Evolutionary conservation across 1,140 invertebrate species (phyloP).

Genomic region (Thaumetopoea pityocampa): DNA sequence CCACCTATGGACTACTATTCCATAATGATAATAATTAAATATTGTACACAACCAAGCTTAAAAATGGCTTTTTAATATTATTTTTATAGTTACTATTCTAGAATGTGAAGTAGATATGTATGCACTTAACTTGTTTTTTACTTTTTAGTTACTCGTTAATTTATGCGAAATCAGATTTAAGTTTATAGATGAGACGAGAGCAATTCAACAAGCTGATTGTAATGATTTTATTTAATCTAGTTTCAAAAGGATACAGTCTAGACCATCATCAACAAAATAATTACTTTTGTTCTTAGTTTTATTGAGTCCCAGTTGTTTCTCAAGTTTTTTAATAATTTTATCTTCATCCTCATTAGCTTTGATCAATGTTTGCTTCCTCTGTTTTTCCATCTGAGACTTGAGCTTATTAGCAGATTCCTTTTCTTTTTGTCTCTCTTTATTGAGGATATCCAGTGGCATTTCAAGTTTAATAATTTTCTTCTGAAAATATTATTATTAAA

Average conservation of each 20-base stretch:
- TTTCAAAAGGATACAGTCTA: slow-evolving; percentile 88
- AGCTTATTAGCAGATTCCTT: slow-evolving; percentile 43
- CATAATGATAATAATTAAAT: too few relatives aligned
- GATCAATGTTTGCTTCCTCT: slow-evolving; percentile 79
- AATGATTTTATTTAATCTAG: slow-evolving; percentile 8
- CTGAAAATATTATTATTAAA: slow-evolving; percentile 34
- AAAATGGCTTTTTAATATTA: too few relatives aligned
- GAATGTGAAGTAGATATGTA: too few relatives aligned
- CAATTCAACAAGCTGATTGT: too few relatives aligned
- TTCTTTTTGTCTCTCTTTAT: slow-evolving; percentile 47
- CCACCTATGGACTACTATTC: too few relatives aligned
- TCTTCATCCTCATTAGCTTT: slow-evolving; percentile 89
- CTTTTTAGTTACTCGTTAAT: too few relatives aligned
- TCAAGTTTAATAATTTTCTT: slow-evolving; percentile 37
- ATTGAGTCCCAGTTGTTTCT: slow-evolving; percentile 90
- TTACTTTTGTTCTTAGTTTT: slow-evolving; percentile 86
- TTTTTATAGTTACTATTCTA: too few relatives aligned
- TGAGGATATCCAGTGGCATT: slow-evolving; percentile 41
- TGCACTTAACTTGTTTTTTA: too few relatives aligned
- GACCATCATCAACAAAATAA: slow-evolving; percentile 87
- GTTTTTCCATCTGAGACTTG: slow-evolving; percentile 53
- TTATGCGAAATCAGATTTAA: too few relatives aligned
- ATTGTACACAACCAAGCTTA: too few relatives aligned
- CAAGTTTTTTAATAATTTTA: slow-evolving; percentile 85
- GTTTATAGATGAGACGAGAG: too few relatives aligned